A percentile compares a stretch with the other conserved stretches of the same genome.
These are phyloP conservation scores for Boulengeromyrus knoepffleri DNA, from an alignment of 2,113 vertebrate genomes.

Conservation along the genomic window DNA sequence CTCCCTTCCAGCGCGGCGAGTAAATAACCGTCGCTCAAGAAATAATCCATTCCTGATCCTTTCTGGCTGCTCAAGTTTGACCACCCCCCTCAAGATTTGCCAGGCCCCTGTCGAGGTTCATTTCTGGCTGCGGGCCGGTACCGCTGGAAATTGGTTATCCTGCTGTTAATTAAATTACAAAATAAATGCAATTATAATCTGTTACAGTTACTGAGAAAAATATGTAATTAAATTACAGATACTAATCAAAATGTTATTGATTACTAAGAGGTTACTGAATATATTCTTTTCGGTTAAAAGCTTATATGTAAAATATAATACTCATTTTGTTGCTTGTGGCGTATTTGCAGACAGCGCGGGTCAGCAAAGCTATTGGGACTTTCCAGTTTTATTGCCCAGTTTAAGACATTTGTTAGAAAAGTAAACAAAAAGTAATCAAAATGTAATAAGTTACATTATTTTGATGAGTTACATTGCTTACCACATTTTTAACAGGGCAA, in stretches of 20 bases:
- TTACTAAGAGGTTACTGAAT: neutral
- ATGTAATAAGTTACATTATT: too few species aligned
- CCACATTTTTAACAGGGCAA: neutral
- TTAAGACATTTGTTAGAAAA: too few species aligned
- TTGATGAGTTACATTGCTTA: neutral
- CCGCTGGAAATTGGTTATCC: neutral
- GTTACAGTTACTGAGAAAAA: neutral
- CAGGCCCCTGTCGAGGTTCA: neutral
- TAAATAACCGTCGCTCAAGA: neutral
- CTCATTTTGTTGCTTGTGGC: neutral
- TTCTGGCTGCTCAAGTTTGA: neutral
- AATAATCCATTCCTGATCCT: neutral
- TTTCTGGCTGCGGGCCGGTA: neutral
- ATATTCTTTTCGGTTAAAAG: neutral
- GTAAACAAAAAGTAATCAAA: too few species aligned
- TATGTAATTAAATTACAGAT: neutral
- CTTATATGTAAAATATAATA: too few species aligned
- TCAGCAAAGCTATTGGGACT: too few species aligned
- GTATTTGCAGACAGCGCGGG: neutral
- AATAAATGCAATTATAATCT: neutral
- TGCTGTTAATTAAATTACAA: neutral
- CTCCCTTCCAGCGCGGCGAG: neutral
- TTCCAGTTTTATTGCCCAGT: too few species aligned
- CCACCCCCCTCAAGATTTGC: neutral
- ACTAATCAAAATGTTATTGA: neutral